Base-by-base conservation (phyloP, 1,140 invertebrate species). In the Drosophila quadrilineata region DNA sequence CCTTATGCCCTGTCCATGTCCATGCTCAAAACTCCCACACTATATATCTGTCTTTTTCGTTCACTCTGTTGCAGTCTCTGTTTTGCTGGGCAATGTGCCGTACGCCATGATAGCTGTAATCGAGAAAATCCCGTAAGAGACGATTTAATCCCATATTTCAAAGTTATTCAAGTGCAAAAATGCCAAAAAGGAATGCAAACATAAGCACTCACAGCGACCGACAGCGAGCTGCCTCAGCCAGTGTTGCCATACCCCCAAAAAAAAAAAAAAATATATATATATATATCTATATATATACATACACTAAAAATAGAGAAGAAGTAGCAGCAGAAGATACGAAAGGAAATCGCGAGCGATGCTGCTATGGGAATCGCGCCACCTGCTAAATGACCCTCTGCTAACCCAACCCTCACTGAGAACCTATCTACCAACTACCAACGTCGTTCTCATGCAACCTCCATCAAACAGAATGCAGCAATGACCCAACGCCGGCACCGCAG, bases 161-260 rank as follows among this genome's bases (percentile, higher is more conserved):
- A 86, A 86, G 82, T 86, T 87, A 86, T 80, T 86, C 80, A 86
- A 86, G 82, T 87, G 80, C 80, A 86, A 86, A 86, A 86, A 86
- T 86, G 80, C 80, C 80, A 86, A 87, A 85, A 85, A 86, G 79
- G 79, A 85, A 86, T 84, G 77, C 77, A 84, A 84, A 84, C 77
- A 84, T 84, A 84, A 84, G 77, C 77, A 85, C 79, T 85, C 70
- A 35, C 49, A 36, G n/a, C n/a, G n/a, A n/a, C n/a, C n/a, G n/a
- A n/a, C n/a, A n/a, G n/a, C 24, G 41, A 45, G 24, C 50, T 40
- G 50, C 77, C 65, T 24, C n/a, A n/a, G 46, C 76, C 72, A 84
- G 74, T 52, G 66, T 53, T 54, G 57, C 57, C 46, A 60, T 26
- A 21, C 35, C 45, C 36, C 62, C 52, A 64, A 57, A 57, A 48